Evolutionary conservation across 2,797 vertebrate genomes (phyloP), one percentile per base, ranked within the genome.

Genomic region (Pipistrellus pygmaeus): DNA sequence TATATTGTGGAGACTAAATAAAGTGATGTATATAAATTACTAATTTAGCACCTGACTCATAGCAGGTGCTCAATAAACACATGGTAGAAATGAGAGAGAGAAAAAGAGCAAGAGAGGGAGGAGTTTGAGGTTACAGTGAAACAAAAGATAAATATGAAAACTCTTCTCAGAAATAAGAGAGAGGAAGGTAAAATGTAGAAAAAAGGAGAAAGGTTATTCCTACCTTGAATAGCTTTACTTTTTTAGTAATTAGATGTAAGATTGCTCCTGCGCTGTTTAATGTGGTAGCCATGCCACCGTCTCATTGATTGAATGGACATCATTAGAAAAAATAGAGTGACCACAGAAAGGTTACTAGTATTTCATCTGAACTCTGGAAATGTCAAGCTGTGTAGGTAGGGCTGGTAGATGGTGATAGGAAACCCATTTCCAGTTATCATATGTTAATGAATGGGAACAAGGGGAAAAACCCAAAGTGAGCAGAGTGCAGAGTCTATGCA

Each of bases 341-440:
- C 46, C 97, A 95, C 90, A 94, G 97, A 97, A 97, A 98, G 97
- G 96, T 98, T 98, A 97, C 98, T 98, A 97, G 85, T 97, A 96
- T 96, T 97, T 97, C 97, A 98, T 98, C 96, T 97, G 94, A 98
- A 96, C 96, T 93, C 97, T 23, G 69, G 77, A 98, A 98, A 98
- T 98, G 98, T 98, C 98, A 98, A 96, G 97, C 57, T 62, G 27
- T 7, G 60, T 96, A 92, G 94, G 94, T 69, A 92, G 94, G 94
- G 96, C 97, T 95, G 94, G 96, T 46, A 92, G 95, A 95, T 18
- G 17, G 95, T 32, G 94, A 93, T 96, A 97, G 10, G 80, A 97
- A 98, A 95, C 95, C 91, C 96, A 96, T 84, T 71, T 97, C 90
- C 93, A 95, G 96, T 96, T 97, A 97, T 96, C 91, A 82, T 91